Evolutionary conservation across 2,888 invertebrate species (phyloP).

Genomic region (Acleris cristana): DNA sequence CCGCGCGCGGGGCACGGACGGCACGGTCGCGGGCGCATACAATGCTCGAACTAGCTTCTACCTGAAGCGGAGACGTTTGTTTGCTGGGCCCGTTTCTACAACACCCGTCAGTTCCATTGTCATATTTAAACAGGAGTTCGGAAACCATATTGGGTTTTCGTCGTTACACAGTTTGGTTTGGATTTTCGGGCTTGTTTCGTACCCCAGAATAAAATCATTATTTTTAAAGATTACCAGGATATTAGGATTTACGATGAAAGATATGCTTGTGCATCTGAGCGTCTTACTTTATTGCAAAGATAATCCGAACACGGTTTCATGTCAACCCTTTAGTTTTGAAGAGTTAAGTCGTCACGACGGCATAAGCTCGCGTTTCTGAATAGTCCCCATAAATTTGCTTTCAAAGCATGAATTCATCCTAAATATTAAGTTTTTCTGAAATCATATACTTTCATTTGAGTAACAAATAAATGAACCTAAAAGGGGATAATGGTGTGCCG

Average conservation of each 20-base stretch:
- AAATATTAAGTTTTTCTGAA: no score
- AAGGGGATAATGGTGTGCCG: no score
- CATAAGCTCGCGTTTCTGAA: no score
- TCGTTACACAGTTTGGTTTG: conserved; percentile 5
- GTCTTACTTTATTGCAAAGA: conserved; percentile 14
- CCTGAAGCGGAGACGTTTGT: conserved; percentile 67
- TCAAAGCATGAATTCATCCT: no score
- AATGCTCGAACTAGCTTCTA: conserved; percentile 51
- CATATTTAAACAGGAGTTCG: conserved; percentile 37
- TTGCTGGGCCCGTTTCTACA: conserved; percentile 47
- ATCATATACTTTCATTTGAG: no score
- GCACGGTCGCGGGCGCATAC: conserved; percentile 58
- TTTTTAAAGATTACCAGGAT: background rate
- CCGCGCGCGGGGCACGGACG: conserved; percentile 46
- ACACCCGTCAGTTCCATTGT: conserved; percentile 31
- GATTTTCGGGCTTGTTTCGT: background rate
- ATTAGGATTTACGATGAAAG: background rate
- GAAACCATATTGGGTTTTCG: conserved; percentile 28
- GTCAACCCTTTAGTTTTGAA: no score
- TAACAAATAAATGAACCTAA: no score
- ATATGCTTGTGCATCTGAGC: conserved; percentile 1
- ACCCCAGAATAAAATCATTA: background rate
- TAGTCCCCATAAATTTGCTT: no score
- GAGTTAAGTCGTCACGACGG: no score
- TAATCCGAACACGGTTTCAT: conserved; percentile 9